These are phyloP conservation scores for Thymelicus acteon DNA, from an alignment of 2,888 invertebrate genomes.

Conservation along the genomic window DNA sequence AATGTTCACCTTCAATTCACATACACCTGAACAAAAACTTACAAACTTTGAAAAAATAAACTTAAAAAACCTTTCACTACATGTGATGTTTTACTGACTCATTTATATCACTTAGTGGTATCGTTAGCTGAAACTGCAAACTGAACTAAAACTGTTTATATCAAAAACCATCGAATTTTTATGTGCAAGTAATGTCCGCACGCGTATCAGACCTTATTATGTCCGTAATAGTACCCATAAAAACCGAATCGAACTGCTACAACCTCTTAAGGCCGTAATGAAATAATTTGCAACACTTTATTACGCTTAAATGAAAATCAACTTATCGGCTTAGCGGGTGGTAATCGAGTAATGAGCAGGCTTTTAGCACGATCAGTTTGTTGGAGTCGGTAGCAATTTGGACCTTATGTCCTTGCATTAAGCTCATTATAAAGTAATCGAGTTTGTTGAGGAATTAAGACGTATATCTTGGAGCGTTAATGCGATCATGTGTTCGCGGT, in stretches of 20 bases:
- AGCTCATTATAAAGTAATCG: conserved; percentile 30
- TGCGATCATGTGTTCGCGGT: conserved; percentile 52
- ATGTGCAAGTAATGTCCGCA: conserved; percentile 42
- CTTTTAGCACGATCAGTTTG: conserved; percentile 52
- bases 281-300: conserved; percentile 78
- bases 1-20: too few species aligned
- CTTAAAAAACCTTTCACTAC: too few species aligned
- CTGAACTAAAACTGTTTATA: too few species aligned
- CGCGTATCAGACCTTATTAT: conserved; percentile 43
- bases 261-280: conserved; percentile 55
- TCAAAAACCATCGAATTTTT: conserved; percentile 23
- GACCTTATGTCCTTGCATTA: conserved; percentile 49
- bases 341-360: conserved; percentile 65
- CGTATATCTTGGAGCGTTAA: conserved; percentile 56
- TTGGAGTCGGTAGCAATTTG: conserved; percentile 44
- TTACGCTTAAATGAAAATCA: conserved; percentile 65
- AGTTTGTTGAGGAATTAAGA: conserved; percentile 53
- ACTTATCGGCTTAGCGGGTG: conserved; percentile 75
- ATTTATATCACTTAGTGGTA: too few species aligned
- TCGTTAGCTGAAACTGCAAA: too few species aligned
- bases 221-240: conserved; percentile 49
- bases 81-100: too few species aligned
- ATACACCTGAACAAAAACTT: too few species aligned
- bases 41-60: too few species aligned
- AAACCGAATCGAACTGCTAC: conserved; percentile 54